Evolutionary conservation across 1,140 invertebrate species (phyloP).

Genomic region (Pissodes strobi): DNA sequence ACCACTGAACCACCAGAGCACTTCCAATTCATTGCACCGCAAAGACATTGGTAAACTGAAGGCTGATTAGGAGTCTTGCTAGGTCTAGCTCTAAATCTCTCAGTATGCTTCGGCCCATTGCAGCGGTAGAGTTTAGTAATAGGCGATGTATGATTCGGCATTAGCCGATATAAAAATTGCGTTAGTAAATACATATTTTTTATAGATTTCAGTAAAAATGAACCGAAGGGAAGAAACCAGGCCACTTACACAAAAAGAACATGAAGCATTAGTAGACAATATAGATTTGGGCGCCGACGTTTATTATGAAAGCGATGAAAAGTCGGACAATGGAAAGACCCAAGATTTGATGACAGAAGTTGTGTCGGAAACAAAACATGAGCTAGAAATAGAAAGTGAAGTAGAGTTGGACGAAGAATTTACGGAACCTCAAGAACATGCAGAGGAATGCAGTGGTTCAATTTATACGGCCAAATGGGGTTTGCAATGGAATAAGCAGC

Average conservation of each 20-base stretch:
- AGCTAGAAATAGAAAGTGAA: conserved; percentile 21
- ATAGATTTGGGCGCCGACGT: conserved; percentile 16
- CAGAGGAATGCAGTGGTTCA: conserved; percentile 1
- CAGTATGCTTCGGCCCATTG: too few relatives aligned
- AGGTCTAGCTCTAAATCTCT: too few relatives aligned
- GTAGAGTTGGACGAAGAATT: conserved; percentile 23
- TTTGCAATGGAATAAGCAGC: conserved; percentile 12
- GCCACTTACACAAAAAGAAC: background rate
- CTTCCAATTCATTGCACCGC: too few relatives aligned
- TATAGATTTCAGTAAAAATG: background rate
- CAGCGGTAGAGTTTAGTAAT: too few relatives aligned
- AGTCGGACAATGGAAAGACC: background rate
- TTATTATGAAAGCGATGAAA: too few relatives aligned
- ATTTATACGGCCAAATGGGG: conserved; percentile 21
- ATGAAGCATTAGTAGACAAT: conserved; percentile 10
- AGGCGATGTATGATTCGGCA: too few relatives aligned
- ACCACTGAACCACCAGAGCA: too few relatives aligned
- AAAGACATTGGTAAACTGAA: too few relatives aligned
- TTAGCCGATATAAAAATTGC: too few relatives aligned
- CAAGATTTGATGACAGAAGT: too few relatives aligned
- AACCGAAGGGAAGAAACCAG: background rate
- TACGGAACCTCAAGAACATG: too few relatives aligned
- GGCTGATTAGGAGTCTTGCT: too few relatives aligned
- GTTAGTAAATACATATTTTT: background rate
- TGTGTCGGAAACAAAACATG: conserved; percentile 26